Conservation (phyloP, 2,888 invertebrate genomes). For the Eurytoma adleriae region DNA sequence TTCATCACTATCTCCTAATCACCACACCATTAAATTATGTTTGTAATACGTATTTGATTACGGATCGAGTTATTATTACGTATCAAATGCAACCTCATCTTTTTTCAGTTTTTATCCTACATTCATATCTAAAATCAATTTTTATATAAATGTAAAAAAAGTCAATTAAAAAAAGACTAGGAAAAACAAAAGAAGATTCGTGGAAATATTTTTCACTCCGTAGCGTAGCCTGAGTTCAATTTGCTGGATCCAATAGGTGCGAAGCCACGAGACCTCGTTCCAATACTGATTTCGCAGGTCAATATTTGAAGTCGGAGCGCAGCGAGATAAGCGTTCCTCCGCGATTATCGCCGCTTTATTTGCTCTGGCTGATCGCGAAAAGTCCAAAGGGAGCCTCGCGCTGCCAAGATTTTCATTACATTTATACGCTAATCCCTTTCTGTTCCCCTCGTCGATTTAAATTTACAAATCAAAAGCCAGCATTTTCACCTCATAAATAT, state of each 20-base stretch:
- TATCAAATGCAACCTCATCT: too few species aligned
- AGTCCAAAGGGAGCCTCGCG: neutral
- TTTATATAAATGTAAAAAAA: neutral
- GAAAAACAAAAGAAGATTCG: neutral
- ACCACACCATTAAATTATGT: too few species aligned
- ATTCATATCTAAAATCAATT: too few species aligned
- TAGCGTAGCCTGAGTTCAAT: neutral
- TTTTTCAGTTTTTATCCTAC: too few species aligned
- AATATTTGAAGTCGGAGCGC: constrained; percentile 50
- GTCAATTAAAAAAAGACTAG: neutral
- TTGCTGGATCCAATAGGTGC: neutral
- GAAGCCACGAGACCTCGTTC: constrained; percentile 1
- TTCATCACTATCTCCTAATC: too few species aligned
- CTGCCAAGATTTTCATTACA: neutral
- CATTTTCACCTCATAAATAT: too few species aligned
- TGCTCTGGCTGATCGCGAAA: constrained; percentile 26
- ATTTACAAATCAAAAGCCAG: too few species aligned
- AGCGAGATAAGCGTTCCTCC: constrained; percentile 47
- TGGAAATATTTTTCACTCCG: neutral
- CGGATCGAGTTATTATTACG: too few species aligned
- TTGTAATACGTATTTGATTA: too few species aligned
- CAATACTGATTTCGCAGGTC: constrained; percentile 45
- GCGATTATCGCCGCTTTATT: constrained; percentile 48
- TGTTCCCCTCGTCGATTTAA: neutral
- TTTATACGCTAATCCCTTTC: neutral